A percentile compares a stretch with the other conserved stretches of the same genome.
Evolutionary conservation across 2,113 vertebrate genomes (phyloP).

Genomic region (Gadus macrocephalus): DNA sequence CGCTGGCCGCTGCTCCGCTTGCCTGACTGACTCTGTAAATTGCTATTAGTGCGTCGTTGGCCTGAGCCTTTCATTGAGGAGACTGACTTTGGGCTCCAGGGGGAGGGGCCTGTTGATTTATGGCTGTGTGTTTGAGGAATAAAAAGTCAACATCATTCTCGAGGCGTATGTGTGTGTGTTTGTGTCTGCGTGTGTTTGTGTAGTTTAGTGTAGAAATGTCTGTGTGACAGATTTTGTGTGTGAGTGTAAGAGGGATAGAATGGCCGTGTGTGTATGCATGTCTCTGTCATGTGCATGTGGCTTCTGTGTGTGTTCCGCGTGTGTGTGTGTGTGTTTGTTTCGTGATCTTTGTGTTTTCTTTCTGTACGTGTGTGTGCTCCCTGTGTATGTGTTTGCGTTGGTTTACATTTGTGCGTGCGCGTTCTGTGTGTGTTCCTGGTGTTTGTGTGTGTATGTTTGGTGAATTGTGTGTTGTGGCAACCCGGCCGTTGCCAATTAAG

Average conservation of each 20-base stretch:
- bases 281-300: neutral
- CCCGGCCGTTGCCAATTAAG: no score
- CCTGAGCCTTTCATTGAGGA: slow-evolving; percentile 63
- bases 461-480: no score
- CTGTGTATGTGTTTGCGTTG: slow-evolving; percentile 7
- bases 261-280: no score
- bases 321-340: slow-evolving; percentile 6
- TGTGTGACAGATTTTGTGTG: no score
- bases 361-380: neutral
- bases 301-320: no score
- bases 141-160: slow-evolving; percentile 59
- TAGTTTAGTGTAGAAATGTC: no score
- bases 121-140: slow-evolving; percentile 67
- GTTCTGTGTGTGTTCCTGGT: no score
- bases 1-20: slow-evolving; percentile 47
- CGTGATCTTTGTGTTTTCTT: neutral
- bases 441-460: no score
- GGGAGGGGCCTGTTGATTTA: slow-evolving; percentile 59
- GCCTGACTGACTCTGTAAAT: slow-evolving; percentile 64
- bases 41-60: slow-evolving; percentile 65
- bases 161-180: no score
- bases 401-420: no score
- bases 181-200: no score
- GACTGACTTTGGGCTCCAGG: slow-evolving; percentile 44
- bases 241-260: slow-evolving; percentile 21